Evolutionary conservation across 2,113 vertebrate genomes (phyloP).

Genomic region (Varanus komodoensis): DNA sequence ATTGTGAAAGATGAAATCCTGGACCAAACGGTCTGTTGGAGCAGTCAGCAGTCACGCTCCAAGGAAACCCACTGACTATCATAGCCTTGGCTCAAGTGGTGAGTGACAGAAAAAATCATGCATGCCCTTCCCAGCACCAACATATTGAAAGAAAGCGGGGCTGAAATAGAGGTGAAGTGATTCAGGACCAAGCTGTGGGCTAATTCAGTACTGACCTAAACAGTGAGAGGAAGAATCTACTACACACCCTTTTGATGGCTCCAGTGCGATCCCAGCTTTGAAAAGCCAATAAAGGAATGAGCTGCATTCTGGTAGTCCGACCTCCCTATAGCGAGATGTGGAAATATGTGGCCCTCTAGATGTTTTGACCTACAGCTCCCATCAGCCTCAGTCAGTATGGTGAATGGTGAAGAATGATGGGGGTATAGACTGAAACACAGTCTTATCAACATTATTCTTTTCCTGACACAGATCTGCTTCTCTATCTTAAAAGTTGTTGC

Average conservation of each 20-base stretch:
- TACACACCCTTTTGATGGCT: not conserved
- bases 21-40: constrained; percentile 78
- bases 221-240: not conserved
- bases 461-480: not conserved
- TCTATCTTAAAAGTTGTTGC: not conserved
- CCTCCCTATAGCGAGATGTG: too few species aligned
- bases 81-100: not conserved
- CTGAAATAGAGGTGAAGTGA: not conserved
- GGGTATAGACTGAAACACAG: too few species aligned
- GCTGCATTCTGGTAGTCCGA: too few species aligned
- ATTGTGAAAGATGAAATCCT: constrained; percentile 95
- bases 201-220: not conserved
- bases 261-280: not conserved
- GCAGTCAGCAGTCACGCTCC: not conserved
- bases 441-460: not conserved
- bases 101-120: not conserved
- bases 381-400: too few species aligned
- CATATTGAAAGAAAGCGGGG: not conserved
- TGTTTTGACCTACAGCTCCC: too few species aligned
- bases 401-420: too few species aligned
- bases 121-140: not conserved
- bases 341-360: too few species aligned
- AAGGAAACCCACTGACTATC: not conserved
- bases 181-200: not conserved
- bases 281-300: not conserved